phyloP scores from a whole-genome alignment of 2,113 vertebrate genomes.

The Rhizomys pruinosus region DNA sequence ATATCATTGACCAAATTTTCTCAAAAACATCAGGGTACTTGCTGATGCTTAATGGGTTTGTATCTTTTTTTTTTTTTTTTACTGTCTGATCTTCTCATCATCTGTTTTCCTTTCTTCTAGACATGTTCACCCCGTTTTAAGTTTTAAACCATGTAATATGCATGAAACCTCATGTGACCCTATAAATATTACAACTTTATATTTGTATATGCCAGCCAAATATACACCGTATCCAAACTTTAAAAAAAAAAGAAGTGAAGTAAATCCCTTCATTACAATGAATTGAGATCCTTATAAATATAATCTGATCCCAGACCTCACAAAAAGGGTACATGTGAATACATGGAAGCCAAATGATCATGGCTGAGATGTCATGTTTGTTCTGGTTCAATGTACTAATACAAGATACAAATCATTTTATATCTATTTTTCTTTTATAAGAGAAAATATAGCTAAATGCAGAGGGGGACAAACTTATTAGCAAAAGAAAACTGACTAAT shows the following conservation, averaged over 20 bases:
- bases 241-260: too few species aligned
- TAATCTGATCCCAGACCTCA: not conserved
- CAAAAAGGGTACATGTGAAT: too few species aligned
- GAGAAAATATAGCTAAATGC: not conserved
- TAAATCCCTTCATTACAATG: not conserved
- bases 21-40: too few species aligned
- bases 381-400: not conserved
- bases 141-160: too few species aligned
- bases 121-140: too few species aligned
- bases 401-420: not conserved
- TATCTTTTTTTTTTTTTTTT: too few species aligned
- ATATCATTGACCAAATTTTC: slow-evolving; percentile 35
- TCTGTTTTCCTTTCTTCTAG: not conserved
- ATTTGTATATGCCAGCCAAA: too few species aligned
- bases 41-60: too few species aligned
- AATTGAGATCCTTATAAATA: not conserved
- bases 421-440: not conserved
- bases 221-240: too few species aligned
- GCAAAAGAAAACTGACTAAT: not conserved
- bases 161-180: too few species aligned
- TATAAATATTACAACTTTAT: too few species aligned
- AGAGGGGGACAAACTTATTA: not conserved
- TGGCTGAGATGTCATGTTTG: not conserved
- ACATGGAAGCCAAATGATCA: not conserved
- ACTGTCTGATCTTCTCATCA: not conserved